phyloP scores from a whole-genome alignment of 2,888 invertebrate genomes.

The Glaucopsyche alexis region DNA sequence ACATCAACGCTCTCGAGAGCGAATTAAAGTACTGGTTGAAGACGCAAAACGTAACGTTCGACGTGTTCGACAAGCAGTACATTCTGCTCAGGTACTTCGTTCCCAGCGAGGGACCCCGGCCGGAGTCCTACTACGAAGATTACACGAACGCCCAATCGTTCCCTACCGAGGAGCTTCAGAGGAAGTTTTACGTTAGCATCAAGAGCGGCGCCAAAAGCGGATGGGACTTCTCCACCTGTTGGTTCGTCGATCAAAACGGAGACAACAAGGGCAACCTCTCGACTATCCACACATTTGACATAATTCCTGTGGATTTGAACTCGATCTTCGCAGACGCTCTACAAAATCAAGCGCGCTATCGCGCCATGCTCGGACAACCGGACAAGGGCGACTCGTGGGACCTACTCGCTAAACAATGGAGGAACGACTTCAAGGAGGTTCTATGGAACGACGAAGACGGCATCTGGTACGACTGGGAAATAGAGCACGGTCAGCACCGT shows the following conservation, averaged over 20 bases:
- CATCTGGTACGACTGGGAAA: constrained; percentile 90
- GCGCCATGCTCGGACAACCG: constrained; percentile 69
- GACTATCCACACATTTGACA: constrained; percentile 82
- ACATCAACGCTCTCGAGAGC: constrained; percentile 79
- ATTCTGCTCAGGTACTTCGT: constrained; percentile 81
- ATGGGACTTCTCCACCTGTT: constrained; percentile 92
- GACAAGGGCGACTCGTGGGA: constrained; percentile 75
- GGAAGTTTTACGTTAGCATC: constrained; percentile 83
- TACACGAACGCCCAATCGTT: constrained; percentile 71
- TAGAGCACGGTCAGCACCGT: constrained; percentile 74
- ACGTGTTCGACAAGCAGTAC: constrained; percentile 71
- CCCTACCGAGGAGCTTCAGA: constrained; percentile 56
- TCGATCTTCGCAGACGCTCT: constrained; percentile 86
- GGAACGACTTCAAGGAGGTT: constrained; percentile 82
- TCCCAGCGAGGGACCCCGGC: constrained; percentile 83
- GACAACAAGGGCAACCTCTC: constrained; percentile 81
- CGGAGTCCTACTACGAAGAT: constrained; percentile 87
- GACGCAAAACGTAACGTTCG: constrained; percentile 73
- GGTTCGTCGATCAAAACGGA: constrained; percentile 82
- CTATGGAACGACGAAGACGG: constrained; percentile 88
- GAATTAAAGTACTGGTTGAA: constrained; percentile 84
- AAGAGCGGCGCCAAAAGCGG: constrained; percentile 92
- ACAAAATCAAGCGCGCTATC: constrained; percentile 81
- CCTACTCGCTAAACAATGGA: constrained; percentile 76
- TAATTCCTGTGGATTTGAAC: constrained; percentile 92